Evolutionary conservation across 2,113 vertebrate species (phyloP).

Genomic region (Pipa parva): DNA sequence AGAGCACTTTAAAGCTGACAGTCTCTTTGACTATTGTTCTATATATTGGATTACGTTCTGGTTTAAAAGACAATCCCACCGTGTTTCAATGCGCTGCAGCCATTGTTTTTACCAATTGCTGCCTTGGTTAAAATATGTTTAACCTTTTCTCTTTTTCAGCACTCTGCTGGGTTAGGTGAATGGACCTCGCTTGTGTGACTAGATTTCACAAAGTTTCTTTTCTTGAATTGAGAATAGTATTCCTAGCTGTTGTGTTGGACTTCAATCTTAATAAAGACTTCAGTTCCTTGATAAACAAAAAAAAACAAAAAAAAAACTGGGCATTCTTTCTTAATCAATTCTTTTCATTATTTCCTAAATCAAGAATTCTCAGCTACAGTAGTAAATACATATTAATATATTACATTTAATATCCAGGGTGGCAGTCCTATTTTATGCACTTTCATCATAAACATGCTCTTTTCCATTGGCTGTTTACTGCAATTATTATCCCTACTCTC

Average conservation of each 20-base stretch:
- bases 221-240: background rate
- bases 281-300: conserved; percentile 13
- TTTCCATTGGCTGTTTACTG: too few species aligned
- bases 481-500: too few species aligned
- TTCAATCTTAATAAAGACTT: conserved; percentile 12
- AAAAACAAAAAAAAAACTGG: conserved; percentile 6
- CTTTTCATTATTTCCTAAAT: conserved; percentile 13
- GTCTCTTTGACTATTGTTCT: too few species aligned
- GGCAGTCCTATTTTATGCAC: too few species aligned
- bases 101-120: background rate
- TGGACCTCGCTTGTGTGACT: background rate
- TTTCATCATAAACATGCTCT: too few species aligned
- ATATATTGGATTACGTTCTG: background rate
- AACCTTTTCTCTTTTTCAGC: background rate
- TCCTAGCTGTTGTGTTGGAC: background rate
- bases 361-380: conserved; percentile 2
- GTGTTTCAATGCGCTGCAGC: background rate
- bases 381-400: background rate
- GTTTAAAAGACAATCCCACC: background rate
- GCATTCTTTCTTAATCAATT: background rate
- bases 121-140: background rate
- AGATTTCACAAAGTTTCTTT: background rate
- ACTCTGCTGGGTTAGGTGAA: background rate
- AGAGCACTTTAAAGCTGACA: too few species aligned
- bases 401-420: background rate